Evolutionary conservation across 1,140 invertebrate species (phyloP).

Genomic region (Nebria ingens): DNA sequence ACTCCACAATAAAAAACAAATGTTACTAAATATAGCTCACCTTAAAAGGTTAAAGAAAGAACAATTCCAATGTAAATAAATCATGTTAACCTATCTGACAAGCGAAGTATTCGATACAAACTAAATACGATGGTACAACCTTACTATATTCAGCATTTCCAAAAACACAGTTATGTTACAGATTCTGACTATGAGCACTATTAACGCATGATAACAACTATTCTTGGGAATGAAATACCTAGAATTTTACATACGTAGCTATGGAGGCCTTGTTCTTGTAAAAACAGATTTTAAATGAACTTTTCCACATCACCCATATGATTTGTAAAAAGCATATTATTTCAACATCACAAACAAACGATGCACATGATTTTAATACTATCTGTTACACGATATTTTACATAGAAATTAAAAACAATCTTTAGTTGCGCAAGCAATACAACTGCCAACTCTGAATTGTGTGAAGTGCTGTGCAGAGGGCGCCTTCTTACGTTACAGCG

Average conservation of each 20-base stretch:
- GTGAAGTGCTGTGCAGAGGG: neutral
- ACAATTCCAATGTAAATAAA: conserved; percentile 5
- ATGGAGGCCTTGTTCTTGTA: conserved; percentile 2
- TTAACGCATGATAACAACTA: conserved; percentile 6
- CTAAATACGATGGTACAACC: neutral
- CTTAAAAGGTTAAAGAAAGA: conserved; percentile 9
- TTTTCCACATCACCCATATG: conserved; percentile 1
- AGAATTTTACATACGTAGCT: conserved; percentile 8
- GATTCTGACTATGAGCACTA: conserved; percentile 2
- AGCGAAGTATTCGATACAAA: neutral
- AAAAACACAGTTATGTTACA: neutral
- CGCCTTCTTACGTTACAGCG: neutral
- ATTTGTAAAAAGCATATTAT: neutral
- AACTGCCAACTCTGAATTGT: too few relatives aligned
- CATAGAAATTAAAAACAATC: neutral
- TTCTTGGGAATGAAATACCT: conserved; percentile 1
- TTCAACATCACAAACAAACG: neutral
- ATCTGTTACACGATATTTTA: neutral
- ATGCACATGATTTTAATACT: too few relatives aligned
- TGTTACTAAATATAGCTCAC: conserved; percentile 7
- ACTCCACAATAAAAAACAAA: neutral
- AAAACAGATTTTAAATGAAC: neutral
- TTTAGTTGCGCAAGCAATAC: neutral
- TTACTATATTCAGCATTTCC: neutral
- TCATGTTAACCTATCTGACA: conserved; percentile 8